Evolutionary conservation across 1,140 invertebrate species (phyloP).

Genomic region (Choristoneura fumiferana): DNA sequence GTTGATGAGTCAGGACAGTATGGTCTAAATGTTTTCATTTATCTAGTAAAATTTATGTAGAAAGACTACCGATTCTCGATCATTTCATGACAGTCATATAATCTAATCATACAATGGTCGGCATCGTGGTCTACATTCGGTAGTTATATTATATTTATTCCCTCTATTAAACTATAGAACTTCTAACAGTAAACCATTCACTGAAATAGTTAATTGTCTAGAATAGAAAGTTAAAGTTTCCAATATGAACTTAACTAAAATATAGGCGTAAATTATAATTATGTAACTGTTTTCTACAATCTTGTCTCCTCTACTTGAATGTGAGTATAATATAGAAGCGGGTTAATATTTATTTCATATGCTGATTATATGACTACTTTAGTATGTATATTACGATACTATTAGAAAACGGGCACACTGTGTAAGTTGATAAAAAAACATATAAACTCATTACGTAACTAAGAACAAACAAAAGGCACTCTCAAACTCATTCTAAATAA

Average conservation of each 20-base stretch:
- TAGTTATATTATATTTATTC: neutral
- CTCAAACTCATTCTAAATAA: constrained; percentile 57
- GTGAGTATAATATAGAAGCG: constrained; percentile 59
- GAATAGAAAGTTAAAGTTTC: constrained; percentile 15
- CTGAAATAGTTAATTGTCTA: neutral
- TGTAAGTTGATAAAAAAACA: constrained; percentile 44
- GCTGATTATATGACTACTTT: constrained; percentile 64
- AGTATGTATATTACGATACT: constrained; percentile 63
- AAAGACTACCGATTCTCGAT: neutral
- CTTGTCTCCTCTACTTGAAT: constrained; percentile 60
- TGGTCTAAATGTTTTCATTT: neutral
- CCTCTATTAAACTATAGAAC: constrained; percentile 13
- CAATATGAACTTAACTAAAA: constrained; percentile 11
- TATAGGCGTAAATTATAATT: constrained; percentile 7
- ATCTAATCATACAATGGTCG: neutral
- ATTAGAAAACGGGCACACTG: constrained; percentile 70
- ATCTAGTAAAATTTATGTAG: constrained; percentile 1
- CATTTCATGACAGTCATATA: constrained; percentile 5
- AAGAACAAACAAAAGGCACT: constrained; percentile 59
- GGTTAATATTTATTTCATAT: constrained; percentile 60
- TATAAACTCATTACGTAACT: constrained; percentile 48
- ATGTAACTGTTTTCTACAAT: constrained; percentile 50
- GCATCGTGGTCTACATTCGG: neutral
- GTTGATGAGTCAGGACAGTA: constrained; percentile 14
- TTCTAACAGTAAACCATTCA: constrained; percentile 15